phyloP scores from a whole-genome alignment of 1,140 invertebrate species.

The Babylonia areolata region DNA sequence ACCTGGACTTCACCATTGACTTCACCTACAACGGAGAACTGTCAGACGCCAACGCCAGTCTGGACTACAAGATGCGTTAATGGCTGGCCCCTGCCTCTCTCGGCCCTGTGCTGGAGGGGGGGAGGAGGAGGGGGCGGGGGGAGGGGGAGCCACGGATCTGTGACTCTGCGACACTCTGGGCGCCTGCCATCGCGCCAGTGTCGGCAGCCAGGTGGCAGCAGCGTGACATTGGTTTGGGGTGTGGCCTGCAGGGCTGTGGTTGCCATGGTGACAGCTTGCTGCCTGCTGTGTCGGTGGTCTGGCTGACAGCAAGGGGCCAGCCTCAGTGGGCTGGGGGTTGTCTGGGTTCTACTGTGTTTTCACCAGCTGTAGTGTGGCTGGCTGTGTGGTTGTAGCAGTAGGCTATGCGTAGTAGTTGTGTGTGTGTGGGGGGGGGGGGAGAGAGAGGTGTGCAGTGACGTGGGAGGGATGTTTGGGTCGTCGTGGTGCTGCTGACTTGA shows the following conservation, averaged over 20 bases:
- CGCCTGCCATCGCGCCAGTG: conserved; percentile 28
- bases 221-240: background rate
- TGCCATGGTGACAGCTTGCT: background rate
- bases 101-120: background rate
- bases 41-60: conserved; percentile 90
- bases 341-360: background rate
- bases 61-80: conserved; percentile 98
- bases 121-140: background rate
- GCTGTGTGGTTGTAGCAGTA: no score
- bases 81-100: conserved; percentile 57
- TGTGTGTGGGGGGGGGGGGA: no score
- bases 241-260: background rate
- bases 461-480: no score
- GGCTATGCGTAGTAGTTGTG: no score
- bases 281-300: background rate
- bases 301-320: background rate
- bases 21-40: conserved; percentile 97
- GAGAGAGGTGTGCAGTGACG: no score
- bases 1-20: conserved; percentile 96
- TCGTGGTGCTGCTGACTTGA: no score
- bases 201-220: background rate
- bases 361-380: background rate
- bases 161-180: conserved; percentile 4
- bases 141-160: background rate
- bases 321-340: background rate